Evolutionary conservation across 2,888 invertebrate genomes (phyloP).

Genomic region (Oligia strigilis): DNA sequence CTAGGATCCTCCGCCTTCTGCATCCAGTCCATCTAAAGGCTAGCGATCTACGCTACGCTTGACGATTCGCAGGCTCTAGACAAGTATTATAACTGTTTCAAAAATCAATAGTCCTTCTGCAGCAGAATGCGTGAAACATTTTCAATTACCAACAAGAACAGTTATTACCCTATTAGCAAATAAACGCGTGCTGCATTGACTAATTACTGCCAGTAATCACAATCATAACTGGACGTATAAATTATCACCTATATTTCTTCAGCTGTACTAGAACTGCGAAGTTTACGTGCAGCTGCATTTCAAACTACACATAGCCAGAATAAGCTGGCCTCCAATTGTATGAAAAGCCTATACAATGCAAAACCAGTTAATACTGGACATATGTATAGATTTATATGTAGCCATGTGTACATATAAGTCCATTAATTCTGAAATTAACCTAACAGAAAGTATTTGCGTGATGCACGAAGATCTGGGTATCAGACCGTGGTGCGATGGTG

Average conservation of each 20-base stretch:
- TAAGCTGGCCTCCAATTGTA: not conserved
- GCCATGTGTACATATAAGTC: constrained; percentile 30
- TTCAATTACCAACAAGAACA: constrained; percentile 13
- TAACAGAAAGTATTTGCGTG: constrained; percentile 73
- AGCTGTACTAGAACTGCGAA: constrained; percentile 15
- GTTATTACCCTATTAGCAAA: constrained; percentile 29
- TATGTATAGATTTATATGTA: not conserved
- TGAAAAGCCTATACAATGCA: not conserved
- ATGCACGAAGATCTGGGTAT: constrained; percentile 74
- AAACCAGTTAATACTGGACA: not conserved
- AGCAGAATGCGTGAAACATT: not conserved
- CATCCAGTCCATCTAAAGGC: too few relatives aligned
- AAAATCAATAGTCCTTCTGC: not conserved
- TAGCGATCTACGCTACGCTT: not conserved
- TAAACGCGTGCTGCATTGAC: constrained; percentile 18
- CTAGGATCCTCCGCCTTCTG: not conserved
- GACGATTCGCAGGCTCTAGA: not conserved
- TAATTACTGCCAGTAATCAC: constrained; percentile 38
- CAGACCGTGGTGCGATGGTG: constrained; percentile 72
- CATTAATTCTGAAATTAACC: constrained; percentile 65
- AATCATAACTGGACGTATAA: constrained; percentile 38
- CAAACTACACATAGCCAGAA: not conserved
- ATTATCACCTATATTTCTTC: constrained; percentile 52
- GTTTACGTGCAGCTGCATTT: not conserved
- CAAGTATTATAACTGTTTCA: not conserved